Percentiles rank a stretch among this genome's conserved stretches.
phyloP scores from a whole-genome alignment of 2,113 vertebrate genomes.

The Raja brachyura region DNA sequence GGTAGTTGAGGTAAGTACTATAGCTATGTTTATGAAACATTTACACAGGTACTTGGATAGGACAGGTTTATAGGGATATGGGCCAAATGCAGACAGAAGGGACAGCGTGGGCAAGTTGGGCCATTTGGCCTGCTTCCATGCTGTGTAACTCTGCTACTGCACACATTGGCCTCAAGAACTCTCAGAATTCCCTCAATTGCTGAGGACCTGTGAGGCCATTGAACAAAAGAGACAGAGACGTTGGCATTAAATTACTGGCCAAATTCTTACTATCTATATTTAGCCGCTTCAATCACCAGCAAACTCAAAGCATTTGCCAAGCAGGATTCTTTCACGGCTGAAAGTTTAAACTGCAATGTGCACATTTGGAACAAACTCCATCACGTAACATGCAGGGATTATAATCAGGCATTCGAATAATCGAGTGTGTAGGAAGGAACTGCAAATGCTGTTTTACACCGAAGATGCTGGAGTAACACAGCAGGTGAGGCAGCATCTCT shows the following conservation, averaged over 20 bases:
- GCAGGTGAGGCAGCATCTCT: too few relatives aligned
- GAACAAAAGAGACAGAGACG: not conserved
- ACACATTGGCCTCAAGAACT: not conserved
- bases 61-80: too few relatives aligned
- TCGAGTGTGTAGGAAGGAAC: not conserved
- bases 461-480: too few relatives aligned
- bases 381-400: not conserved
- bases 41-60: too few relatives aligned
- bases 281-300: not conserved
- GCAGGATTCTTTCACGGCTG: not conserved
- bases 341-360: not conserved
- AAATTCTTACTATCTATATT: not conserved
- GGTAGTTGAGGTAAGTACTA: too few relatives aligned
- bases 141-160: too few relatives aligned
- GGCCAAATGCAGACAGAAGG: too few relatives aligned
- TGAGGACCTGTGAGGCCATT: not conserved
- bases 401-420: slow-evolving; percentile 14
- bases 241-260: not conserved
- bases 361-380: not conserved
- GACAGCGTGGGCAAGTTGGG: too few relatives aligned
- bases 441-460: too few relatives aligned
- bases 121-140: too few relatives aligned
- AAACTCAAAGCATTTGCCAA: not conserved
- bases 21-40: too few relatives aligned
- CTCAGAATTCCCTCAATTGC: not conserved